Evolutionary conservation across 2,888 invertebrate genomes (phyloP).

Genomic region (Tetranychus piercei): DNA sequence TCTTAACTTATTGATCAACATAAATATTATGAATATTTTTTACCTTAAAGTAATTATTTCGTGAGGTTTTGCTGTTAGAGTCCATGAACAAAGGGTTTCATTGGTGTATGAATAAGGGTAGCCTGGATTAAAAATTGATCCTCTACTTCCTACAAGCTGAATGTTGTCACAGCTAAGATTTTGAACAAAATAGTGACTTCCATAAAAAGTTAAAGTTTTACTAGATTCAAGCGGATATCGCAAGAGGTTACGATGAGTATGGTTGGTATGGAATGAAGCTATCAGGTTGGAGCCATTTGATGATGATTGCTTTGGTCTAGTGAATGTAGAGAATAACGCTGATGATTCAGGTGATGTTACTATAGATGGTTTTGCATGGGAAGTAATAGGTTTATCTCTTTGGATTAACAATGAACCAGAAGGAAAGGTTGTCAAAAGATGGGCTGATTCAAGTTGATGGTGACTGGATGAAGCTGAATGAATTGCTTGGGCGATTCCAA

Average conservation of each 20-base stretch:
- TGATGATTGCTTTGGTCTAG: background rate
- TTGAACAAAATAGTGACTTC: background rate
- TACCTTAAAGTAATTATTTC: constrained; percentile 2
- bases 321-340: background rate
- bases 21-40: background rate
- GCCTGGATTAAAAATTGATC: constrained; percentile 6
- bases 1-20: background rate
- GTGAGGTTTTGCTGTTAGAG: background rate
- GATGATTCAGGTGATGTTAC: constrained; percentile 4
- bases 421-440: background rate
- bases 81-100: constrained; percentile 6
- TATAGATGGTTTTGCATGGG: constrained; percentile 1
- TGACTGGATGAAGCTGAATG: background rate
- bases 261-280: background rate
- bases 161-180: background rate
- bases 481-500: background rate
- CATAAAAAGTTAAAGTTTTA: background rate
- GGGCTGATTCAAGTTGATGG: background rate
- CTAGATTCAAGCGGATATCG: background rate
- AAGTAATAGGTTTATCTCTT: background rate
- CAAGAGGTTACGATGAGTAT: background rate
- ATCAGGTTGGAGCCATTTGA: background rate
- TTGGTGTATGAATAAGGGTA: constrained; percentile 1
- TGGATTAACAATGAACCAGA: background rate
- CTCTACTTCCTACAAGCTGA: background rate